Percentiles rank a stretch among this genome's conserved stretches.
Evolutionary conservation across 2,113 vertebrate species (phyloP).

Genomic region (Otus sunia): DNA sequence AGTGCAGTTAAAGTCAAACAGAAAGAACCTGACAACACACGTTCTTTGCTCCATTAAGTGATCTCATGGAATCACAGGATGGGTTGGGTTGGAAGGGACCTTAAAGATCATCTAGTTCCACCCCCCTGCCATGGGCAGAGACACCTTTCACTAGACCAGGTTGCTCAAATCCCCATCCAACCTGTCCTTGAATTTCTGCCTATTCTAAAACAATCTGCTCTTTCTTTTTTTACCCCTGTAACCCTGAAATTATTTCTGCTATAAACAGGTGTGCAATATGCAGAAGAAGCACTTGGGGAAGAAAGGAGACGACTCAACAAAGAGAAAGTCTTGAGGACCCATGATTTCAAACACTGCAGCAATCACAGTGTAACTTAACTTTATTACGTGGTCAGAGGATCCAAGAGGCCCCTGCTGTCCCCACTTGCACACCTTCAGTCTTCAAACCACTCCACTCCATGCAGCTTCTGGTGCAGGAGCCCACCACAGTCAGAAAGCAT

Average conservation of each 20-base stretch:
- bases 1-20: neutral
- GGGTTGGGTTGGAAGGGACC: neutral
- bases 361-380: neutral
- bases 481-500: neutral
- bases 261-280: neutral
- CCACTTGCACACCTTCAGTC: neutral
- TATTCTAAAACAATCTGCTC: neutral
- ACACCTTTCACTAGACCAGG: neutral
- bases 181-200: neutral
- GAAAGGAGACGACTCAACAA: neutral
- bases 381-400: neutral
- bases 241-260: neutral
- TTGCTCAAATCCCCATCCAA: neutral
- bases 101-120: neutral
- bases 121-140: neutral
- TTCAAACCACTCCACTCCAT: neutral
- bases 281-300: conserved; percentile 1
- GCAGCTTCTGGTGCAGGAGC: fast-evolving
- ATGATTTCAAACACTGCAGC: fast-evolving
- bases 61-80: neutral
- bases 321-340: neutral
- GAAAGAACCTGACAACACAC: neutral
- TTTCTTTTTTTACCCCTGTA: neutral
- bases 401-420: neutral
- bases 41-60: neutral